Evolutionary conservation across 2,113 vertebrate genomes (phyloP).

Genomic region (Stictonetta naevosa): DNA sequence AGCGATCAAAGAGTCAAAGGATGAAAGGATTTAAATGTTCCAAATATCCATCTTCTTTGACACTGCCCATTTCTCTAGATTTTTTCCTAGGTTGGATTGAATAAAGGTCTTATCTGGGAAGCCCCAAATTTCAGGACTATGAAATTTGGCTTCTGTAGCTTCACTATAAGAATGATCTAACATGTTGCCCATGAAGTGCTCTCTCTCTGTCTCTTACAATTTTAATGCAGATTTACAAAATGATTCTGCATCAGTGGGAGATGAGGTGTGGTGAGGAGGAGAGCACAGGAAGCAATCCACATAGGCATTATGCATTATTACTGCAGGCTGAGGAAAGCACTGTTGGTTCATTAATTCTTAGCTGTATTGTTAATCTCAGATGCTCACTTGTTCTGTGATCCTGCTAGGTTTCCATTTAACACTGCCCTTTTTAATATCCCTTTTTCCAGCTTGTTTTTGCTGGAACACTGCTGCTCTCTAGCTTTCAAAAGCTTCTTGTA

Average conservation of each 20-base stretch:
- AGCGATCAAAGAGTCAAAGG: neutral
- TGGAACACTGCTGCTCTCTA: constrained; percentile 63
- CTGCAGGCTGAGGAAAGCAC: neutral
- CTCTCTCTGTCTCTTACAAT: neutral
- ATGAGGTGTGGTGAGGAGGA: neutral
- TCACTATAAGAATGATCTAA: neutral
- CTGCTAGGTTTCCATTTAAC: neutral
- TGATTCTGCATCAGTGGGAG: neutral
- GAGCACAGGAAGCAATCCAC: neutral
- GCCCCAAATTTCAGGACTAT: neutral
- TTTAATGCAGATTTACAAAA: neutral
- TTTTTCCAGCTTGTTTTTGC: neutral
- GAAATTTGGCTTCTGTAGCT: neutral
- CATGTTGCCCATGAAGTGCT: neutral
- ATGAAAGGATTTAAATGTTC: neutral
- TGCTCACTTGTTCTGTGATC: neutral
- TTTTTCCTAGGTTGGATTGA: neutral
- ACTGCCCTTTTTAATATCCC: neutral
- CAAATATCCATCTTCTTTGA: neutral
- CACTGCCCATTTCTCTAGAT: neutral
- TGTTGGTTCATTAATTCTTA: constrained; percentile 29
- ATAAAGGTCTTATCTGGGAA: neutral
- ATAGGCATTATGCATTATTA: neutral
- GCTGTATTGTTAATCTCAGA: neutral
- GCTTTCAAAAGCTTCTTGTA: neutral